Conservation (phyloP, 35 echinoderm and acorn worm species). For the Apostichopus californicus region DNA sequence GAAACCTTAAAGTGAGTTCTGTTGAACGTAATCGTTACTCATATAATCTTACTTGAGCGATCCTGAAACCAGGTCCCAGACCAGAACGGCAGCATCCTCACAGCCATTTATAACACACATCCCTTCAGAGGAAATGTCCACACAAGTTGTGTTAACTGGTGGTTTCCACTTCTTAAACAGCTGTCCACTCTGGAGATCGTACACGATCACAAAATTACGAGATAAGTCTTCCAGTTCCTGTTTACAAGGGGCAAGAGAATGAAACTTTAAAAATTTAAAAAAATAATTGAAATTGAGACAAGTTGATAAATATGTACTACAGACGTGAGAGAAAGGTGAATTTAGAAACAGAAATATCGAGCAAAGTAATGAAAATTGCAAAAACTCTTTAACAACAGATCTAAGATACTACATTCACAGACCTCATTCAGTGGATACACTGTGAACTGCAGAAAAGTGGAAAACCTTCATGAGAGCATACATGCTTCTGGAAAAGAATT, state of each 20-base stretch:
- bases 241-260: not conserved
- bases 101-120: conserved; percentile 94
- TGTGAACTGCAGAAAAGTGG: no score
- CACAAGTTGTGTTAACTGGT: conserved; percentile 83
- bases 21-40: not conserved
- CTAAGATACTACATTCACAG: no score
- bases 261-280: not conserved
- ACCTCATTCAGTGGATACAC: no score
- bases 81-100: conserved; percentile 73
- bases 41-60: conserved; percentile 77
- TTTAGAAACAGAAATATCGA: no score
- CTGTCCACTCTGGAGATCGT: conserved; percentile 95
- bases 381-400: no score
- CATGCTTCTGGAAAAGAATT: no score
- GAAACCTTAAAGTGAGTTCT: no score
- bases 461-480: no score
- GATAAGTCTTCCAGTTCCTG: conserved; percentile 90
- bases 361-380: no score
- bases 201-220: conserved; percentile 96
- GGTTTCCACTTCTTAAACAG: conserved; percentile 99
- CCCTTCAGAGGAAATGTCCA: conserved; percentile 90
- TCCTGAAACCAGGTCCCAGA: conserved; percentile 93
- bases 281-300: not conserved
- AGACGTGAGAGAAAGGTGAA: no score
- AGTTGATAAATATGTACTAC: not conserved